A percentile compares a stretch with the other conserved stretches of the same genome.
These are phyloP conservation scores for Tetragnatha versicolor DNA, from an alignment of 1,140 invertebrate species.

Conservation along the genomic window DNA sequence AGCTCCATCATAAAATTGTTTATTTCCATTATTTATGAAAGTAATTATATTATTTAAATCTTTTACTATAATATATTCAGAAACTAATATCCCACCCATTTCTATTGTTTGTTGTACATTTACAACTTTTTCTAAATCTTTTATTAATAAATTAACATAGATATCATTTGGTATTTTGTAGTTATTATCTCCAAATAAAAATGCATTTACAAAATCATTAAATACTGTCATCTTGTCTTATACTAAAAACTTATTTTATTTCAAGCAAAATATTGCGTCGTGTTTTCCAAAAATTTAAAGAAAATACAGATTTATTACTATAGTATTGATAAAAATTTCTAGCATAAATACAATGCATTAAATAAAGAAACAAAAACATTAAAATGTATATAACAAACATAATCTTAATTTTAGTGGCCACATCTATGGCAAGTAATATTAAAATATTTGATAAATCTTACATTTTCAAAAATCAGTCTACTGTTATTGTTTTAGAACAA, in stretches of 20 bases:
- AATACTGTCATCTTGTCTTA: slow-evolving; percentile 11
- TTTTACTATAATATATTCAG: not conserved
- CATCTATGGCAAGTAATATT: not conserved
- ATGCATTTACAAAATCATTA: slow-evolving; percentile 9
- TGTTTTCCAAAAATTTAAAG: slow-evolving; percentile 14
- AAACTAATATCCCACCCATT: slow-evolving; percentile 4
- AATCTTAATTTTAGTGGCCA: not conserved
- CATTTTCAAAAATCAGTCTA: no score
- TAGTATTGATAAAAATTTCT: slow-evolving; percentile 8
- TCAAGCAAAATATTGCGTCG: no score
- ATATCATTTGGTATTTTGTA: slow-evolving; percentile 7
- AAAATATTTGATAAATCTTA: no score
- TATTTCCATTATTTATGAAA: not conserved
- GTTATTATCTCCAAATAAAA: slow-evolving; percentile 18
- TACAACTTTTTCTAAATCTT: not conserved
- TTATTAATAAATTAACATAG: not conserved
- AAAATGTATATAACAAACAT: not conserved
- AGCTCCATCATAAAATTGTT: not conserved
- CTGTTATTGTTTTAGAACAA: no score
- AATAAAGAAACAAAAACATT: slow-evolving; percentile 12
- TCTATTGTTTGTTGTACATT: not conserved
- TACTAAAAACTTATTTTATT: no score
- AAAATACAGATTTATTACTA: not conserved
- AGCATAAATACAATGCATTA: not conserved
- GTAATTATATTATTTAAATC: not conserved